These are phyloP conservation scores for Lepus europaeus DNA, from an alignment of 2,113 vertebrate genomes.

Conservation along the genomic window DNA sequence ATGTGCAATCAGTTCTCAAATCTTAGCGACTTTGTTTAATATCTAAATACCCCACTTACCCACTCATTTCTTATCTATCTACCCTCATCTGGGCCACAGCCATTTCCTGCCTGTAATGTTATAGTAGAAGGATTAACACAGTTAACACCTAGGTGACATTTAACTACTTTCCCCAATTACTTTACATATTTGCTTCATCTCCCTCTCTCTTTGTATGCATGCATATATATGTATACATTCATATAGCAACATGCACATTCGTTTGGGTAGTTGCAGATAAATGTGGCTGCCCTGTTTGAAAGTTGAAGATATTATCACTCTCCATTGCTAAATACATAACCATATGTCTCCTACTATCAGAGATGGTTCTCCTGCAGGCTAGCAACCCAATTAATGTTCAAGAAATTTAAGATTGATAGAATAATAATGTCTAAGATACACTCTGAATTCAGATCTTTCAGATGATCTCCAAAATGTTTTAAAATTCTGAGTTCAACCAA, in stretches of 20 bases:
- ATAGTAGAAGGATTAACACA: background rate
- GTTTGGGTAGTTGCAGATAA: background rate
- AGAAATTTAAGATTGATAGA: background rate
- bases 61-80: background rate
- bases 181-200: background rate
- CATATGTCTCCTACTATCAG: background rate
- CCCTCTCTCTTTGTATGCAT: background rate
- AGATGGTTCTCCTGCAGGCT: background rate
- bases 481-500: background rate
- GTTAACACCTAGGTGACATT: background rate
- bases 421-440: background rate
- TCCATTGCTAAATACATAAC: slow-evolving; percentile 6
- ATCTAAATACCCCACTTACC: background rate
- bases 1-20: background rate
- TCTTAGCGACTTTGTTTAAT: background rate
- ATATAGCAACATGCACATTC: no score
- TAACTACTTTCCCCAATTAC: background rate
- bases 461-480: background rate
- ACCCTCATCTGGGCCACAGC: background rate
- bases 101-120: slow-evolving; percentile 13
- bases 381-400: background rate
- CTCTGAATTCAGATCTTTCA: background rate
- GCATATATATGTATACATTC: background rate
- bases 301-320: background rate
- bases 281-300: background rate